A percentile compares a stretch with the other conserved stretches of the same genome.
phyloP scores from a whole-genome alignment of 2,888 invertebrate species.

The Nomada ferruginata region DNA sequence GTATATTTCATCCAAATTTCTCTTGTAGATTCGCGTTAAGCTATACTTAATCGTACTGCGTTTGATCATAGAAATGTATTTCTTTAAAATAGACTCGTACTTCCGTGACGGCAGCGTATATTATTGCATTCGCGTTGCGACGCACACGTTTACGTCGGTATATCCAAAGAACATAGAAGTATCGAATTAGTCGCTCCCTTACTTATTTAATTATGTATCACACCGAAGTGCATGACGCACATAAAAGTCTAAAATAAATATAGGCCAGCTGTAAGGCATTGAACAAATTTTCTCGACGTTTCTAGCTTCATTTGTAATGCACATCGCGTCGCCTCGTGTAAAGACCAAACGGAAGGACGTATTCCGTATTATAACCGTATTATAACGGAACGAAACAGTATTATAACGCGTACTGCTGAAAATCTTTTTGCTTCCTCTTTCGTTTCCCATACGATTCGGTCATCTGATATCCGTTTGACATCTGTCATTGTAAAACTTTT shows the following conservation, averaged over 20 bases:
- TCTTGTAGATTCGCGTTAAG: constrained; percentile 39
- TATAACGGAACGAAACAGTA: constrained; percentile 44
- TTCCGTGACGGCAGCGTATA: constrained; percentile 69
- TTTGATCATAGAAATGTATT: constrained; percentile 66
- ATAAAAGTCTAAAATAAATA: constrained; percentile 68
- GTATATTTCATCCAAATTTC: constrained; percentile 66
- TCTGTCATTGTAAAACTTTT: constrained; percentile 35
- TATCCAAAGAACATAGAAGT: constrained; percentile 50
- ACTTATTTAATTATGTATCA: constrained; percentile 72
- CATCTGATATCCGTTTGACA: constrained; percentile 28
- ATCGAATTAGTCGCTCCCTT: constrained; percentile 38
- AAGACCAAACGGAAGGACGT: constrained; percentile 53
- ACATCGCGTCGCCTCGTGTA: constrained; percentile 32
- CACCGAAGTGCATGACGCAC: constrained; percentile 70
- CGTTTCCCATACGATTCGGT: constrained; percentile 10
- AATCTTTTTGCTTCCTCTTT: constrained; percentile 9
- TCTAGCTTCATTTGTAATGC: constrained; percentile 44
- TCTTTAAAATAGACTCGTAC: constrained; percentile 69
- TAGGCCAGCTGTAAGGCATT: constrained; percentile 70
- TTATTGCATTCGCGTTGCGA: constrained; percentile 70
- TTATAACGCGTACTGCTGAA: constrained; percentile 38
- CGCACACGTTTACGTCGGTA: constrained; percentile 40
- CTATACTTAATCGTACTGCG: constrained; percentile 50
- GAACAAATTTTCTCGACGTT: constrained; percentile 47
- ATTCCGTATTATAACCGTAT: no score